A percentile compares a stretch with the other conserved stretches of the same genome.
phyloP scores from a whole-genome alignment of 2,113 vertebrate genomes.

The Ailuropoda melanoleuca region DNA sequence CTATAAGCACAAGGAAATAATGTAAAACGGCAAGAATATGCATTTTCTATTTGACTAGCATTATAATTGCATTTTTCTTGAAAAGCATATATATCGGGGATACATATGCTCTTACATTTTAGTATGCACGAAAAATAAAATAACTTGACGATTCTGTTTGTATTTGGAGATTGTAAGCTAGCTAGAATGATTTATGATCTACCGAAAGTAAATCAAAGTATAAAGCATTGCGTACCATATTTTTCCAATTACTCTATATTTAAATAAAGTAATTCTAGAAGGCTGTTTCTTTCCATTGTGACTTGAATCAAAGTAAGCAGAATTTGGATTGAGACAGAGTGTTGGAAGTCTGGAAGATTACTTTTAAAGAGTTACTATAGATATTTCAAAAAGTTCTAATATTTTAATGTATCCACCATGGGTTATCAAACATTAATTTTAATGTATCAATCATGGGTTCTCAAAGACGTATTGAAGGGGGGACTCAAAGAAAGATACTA shows the following conservation, averaged over 20 bases:
- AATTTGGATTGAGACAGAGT: background rate
- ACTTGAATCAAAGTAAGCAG: background rate
- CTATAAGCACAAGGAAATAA: background rate
- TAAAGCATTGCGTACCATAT: background rate
- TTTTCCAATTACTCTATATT: slow-evolving; percentile 38
- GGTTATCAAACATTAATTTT: slow-evolving; percentile 52
- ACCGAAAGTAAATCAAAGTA: background rate
- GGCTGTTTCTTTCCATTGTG: background rate
- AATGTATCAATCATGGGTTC: background rate
- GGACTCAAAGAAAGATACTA: background rate
- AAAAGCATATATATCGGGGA: background rate
- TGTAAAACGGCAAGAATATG: background rate
- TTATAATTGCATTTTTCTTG: background rate
- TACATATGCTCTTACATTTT: background rate
- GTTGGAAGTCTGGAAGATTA: background rate
- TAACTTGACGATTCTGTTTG: background rate
- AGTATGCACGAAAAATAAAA: background rate
- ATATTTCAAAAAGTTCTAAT: slow-evolving; percentile 21
- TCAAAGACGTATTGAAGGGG: slow-evolving; percentile 39
- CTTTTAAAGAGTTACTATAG: slow-evolving; percentile 7
- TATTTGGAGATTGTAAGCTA: slow-evolving; percentile 38
- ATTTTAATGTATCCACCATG: background rate
- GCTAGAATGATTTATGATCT: slow-evolving; percentile 2
- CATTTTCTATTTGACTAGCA: background rate
- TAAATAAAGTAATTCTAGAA: slow-evolving; percentile 40